Conservation (phyloP, 1,140 invertebrate species). For the Penaeus vannamei region DNA sequence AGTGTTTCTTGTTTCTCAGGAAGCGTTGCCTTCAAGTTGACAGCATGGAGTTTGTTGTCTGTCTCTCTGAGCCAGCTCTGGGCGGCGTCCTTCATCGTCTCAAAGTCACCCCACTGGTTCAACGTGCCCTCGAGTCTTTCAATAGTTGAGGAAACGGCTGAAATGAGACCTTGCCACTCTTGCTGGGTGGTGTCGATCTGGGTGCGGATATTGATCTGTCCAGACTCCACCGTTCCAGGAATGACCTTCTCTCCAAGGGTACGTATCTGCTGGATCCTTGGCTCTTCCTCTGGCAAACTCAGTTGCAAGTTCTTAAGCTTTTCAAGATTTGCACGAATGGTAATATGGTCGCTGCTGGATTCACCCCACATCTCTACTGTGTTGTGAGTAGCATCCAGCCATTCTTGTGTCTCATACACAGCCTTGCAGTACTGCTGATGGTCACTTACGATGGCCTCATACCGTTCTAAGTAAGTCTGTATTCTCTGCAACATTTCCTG, state of each 20-base stretch:
- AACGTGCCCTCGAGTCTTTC: conserved; percentile 85
- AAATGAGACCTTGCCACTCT: conserved; percentile 89
- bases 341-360: conserved; percentile 87
- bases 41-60: conserved; percentile 88
- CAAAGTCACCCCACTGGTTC: conserved; percentile 92
- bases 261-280: conserved; percentile 84
- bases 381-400: conserved; percentile 90
- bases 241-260: conserved; percentile 90
- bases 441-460: conserved; percentile 91
- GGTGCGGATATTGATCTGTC: conserved; percentile 87
- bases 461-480: conserved; percentile 77
- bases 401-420: conserved; percentile 89
- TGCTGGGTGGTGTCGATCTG: conserved; percentile 90
- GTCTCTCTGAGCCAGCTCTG: conserved; percentile 90
- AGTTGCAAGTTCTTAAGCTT: conserved; percentile 79
- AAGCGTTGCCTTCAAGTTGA: conserved; percentile 88
- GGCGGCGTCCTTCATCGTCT: conserved; percentile 87
- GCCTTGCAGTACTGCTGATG: conserved; percentile 94
- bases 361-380: conserved; percentile 90
- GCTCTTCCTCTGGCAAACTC: conserved; percentile 88
- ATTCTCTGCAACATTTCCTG: conserved; percentile 79
- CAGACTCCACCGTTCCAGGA: conserved; percentile 87
- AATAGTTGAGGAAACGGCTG: conserved; percentile 80
- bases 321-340: conserved; percentile 92
- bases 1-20: conserved; percentile 88